These are phyloP conservation scores for Drosophila jambulina DNA, from an alignment of 1,140 invertebrate species.

Conservation along the genomic window DNA sequence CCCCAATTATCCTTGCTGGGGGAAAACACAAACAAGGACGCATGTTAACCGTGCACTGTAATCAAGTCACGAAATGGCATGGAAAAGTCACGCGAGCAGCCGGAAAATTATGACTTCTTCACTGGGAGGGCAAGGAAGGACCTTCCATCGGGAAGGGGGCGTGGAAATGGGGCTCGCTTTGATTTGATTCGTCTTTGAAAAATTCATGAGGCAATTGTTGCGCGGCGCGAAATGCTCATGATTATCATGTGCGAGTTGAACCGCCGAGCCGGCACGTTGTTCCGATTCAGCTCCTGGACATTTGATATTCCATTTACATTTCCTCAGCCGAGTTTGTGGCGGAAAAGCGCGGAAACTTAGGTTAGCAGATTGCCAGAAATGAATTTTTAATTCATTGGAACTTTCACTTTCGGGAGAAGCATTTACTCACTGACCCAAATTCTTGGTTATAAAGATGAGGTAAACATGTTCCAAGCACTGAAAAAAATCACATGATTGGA, in stretches of 20 bases:
- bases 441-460: background rate
- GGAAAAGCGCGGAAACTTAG: slow-evolving; percentile 3
- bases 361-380: slow-evolving; percentile 10
- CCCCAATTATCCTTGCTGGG: slow-evolving; percentile 26
- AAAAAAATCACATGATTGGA: background rate
- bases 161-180: slow-evolving; percentile 49
- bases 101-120: slow-evolving; percentile 74
- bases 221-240: slow-evolving; percentile 56
- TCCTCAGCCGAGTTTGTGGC: slow-evolving; percentile 6
- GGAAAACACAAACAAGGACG: slow-evolving; percentile 48
- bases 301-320: slow-evolving; percentile 49
- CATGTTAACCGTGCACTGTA: slow-evolving; percentile 60
- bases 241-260: slow-evolving; percentile 55
- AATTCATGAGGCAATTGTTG: slow-evolving; percentile 74
- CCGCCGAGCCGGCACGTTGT: slow-evolving; percentile 31
- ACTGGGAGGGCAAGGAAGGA: slow-evolving; percentile 15
- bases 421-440: slow-evolving; percentile 31
- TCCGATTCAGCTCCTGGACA: slow-evolving; percentile 38
- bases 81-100: slow-evolving; percentile 74
- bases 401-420: slow-evolving; percentile 26
- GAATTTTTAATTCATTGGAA: slow-evolving; percentile 32
- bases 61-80: slow-evolving; percentile 75
- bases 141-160: slow-evolving; percentile 25
- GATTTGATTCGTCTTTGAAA: slow-evolving; percentile 76
- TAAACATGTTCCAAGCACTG: background rate